A percentile compares a stretch with the other conserved stretches of the same genome.
Conservation (phyloP, 2,113 vertebrate species). For the Drymodes brunneopygia region DNA sequence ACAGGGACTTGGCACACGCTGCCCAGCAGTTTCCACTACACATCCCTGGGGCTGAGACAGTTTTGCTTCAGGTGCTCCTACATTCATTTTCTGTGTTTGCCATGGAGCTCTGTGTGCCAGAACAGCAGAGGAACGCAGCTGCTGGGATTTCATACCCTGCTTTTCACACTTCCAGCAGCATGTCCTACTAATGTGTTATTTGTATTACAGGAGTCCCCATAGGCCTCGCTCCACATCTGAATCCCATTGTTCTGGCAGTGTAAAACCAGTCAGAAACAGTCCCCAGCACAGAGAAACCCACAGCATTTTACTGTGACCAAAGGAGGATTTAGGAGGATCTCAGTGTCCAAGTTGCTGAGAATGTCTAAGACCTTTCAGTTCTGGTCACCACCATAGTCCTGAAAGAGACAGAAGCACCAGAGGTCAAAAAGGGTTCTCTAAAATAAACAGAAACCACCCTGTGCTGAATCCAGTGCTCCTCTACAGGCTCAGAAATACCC, state of each 20-base stretch:
- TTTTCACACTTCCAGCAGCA: constrained; percentile 6
- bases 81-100: constrained; percentile 1
- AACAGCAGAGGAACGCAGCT: not conserved
- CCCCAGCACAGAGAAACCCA: not conserved
- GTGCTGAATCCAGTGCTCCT: not conserved
- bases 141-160: not conserved
- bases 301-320: not conserved
- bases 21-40: not conserved
- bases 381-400: not conserved
- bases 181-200: not conserved
- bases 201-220: not conserved
- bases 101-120: not conserved
- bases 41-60: not conserved
- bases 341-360: not conserved
- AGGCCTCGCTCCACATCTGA: not conserved
- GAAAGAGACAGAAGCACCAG: not conserved
- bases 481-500: not conserved
- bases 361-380: not conserved
- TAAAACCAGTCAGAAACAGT: not conserved
- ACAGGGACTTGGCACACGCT: not conserved
- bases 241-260: not conserved
- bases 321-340: not conserved
- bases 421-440: not conserved
- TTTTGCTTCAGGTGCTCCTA: constrained; percentile 32
- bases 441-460: not conserved